A percentile compares a stretch with the other conserved stretches of the same genome.
Conservation (phyloP, 2,113 vertebrate genomes). For the Scomber japonicus region DNA sequence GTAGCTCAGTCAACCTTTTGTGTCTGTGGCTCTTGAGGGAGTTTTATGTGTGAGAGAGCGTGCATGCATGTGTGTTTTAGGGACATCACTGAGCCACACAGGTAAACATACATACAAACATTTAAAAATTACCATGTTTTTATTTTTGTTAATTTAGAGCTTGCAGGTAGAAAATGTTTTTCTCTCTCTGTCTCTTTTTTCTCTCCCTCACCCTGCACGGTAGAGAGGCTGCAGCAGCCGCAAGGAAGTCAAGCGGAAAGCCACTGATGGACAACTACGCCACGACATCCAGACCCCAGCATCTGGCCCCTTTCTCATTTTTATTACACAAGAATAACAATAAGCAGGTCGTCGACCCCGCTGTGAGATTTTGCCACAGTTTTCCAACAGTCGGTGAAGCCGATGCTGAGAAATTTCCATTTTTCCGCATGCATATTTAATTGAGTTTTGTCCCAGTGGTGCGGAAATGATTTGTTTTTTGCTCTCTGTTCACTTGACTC, state of each 20-base stretch:
- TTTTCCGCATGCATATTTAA: conserved; percentile 91
- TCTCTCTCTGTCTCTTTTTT: conserved; percentile 32
- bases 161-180: conserved; percentile 70
- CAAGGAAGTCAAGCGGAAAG: conserved; percentile 83
- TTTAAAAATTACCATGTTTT: conserved; percentile 71
- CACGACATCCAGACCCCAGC: conserved; percentile 79
- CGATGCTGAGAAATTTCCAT: conserved; percentile 89
- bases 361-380: conserved; percentile 85
- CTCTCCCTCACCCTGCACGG: conserved; percentile 28
- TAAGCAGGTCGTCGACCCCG: conserved; percentile 86
- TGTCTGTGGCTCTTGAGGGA: conserved; percentile 66
- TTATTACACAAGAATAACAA: conserved; percentile 89
- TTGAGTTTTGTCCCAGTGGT: conserved; percentile 91
- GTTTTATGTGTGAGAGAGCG: conserved; percentile 55
- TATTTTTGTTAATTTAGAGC: conserved; percentile 82
- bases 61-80: conserved; percentile 58
- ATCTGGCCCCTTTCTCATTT: conserved; percentile 85
- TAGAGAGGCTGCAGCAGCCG: conserved; percentile 60
- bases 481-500: conserved; percentile 92
- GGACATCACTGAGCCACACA: conserved; percentile 60
- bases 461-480: conserved; percentile 92
- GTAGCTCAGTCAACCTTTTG: conserved; percentile 75
- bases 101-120: conserved; percentile 60
- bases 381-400: conserved; percentile 85
- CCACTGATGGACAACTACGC: conserved; percentile 83